Percentiles rank a stretch among this genome's conserved stretches.
phyloP scores from a whole-genome alignment of 2,888 invertebrate species.

The Neoascia interrupta region DNA sequence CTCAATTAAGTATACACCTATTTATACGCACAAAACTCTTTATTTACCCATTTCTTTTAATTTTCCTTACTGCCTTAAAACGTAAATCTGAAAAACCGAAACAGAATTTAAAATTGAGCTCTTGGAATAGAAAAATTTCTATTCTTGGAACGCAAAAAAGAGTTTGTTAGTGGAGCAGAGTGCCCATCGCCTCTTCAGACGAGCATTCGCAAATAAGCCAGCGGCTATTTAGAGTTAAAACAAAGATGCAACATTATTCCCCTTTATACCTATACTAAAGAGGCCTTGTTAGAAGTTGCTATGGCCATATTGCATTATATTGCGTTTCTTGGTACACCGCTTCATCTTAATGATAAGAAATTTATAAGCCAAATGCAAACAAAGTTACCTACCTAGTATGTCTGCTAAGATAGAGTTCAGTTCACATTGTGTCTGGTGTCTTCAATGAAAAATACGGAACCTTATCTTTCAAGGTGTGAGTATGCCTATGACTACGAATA shows the following conservation, averaged over 20 bases:
- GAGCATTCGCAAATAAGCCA: conserved; percentile 57
- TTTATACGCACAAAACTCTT: too few species aligned
- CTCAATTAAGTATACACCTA: too few species aligned
- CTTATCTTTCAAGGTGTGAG: too few species aligned
- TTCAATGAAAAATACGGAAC: too few species aligned
- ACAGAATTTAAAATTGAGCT: too few species aligned
- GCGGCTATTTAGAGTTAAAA: conserved; percentile 56
- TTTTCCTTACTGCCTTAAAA: too few species aligned
- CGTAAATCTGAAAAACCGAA: too few species aligned
- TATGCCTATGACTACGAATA: too few species aligned
- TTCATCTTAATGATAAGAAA: conserved; percentile 67
- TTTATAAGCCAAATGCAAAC: conserved; percentile 68
- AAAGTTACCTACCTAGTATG: conserved; percentile 61
- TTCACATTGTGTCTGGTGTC: conserved; percentile 61
- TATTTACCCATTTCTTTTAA: too few species aligned
- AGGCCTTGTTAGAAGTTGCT: conserved; percentile 60
- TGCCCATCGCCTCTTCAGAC: conserved; percentile 56
- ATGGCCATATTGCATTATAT: conserved; percentile 67
- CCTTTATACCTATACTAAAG: conserved; percentile 58
- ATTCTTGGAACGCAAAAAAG: too few species aligned
- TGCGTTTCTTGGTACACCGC: conserved; percentile 68
- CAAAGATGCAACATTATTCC: conserved; percentile 49
- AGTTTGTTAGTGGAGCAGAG: too few species aligned
- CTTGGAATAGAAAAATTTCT: too few species aligned
- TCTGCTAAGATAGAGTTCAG: conserved; percentile 59